Percentiles rank a stretch among this genome's conserved stretches.
These are phyloP conservation scores for Diaphora mendica DNA, from an alignment of 2,888 invertebrate species.

Conservation along the genomic window DNA sequence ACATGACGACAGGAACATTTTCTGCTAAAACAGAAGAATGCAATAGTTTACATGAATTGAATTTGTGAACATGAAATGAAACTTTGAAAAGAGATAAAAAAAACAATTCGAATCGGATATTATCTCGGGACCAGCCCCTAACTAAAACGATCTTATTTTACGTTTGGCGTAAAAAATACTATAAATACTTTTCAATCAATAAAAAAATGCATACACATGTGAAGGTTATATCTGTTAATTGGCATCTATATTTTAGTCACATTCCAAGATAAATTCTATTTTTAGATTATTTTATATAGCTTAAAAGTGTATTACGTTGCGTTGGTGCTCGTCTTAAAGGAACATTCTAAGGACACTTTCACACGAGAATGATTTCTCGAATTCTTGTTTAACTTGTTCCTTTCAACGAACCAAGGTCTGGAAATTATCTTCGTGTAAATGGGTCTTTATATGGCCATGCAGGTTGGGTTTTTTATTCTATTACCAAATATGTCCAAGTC, in stretches of 20 bases:
- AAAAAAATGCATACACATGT: background rate
- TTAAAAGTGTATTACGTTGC: conserved; percentile 36
- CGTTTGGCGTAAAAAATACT: background rate
- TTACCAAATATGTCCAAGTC: background rate
- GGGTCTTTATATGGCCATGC: background rate
- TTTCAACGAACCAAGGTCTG: background rate
- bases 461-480: background rate
- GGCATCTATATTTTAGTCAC: conserved; percentile 53
- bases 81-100: background rate
- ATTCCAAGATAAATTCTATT: conserved; percentile 63
- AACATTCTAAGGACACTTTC: background rate
- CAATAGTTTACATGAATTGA: background rate
- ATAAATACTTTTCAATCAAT: background rate
- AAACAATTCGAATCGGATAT: background rate
- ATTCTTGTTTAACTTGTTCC: background rate
- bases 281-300: conserved; percentile 55
- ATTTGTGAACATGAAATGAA: no score
- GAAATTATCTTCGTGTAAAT: conserved; percentile 11
- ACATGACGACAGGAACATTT: background rate
- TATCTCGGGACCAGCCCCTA: background rate
- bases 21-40: background rate
- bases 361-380: background rate
- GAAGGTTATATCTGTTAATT: conserved; percentile 24
- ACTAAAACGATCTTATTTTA: background rate
- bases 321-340: conserved; percentile 44